Percentiles rank a stretch among this genome's conserved stretches.
Evolutionary conservation across 23 tunicate genomes (phyloP).

Genomic region (Ascidia mentula): DNA sequence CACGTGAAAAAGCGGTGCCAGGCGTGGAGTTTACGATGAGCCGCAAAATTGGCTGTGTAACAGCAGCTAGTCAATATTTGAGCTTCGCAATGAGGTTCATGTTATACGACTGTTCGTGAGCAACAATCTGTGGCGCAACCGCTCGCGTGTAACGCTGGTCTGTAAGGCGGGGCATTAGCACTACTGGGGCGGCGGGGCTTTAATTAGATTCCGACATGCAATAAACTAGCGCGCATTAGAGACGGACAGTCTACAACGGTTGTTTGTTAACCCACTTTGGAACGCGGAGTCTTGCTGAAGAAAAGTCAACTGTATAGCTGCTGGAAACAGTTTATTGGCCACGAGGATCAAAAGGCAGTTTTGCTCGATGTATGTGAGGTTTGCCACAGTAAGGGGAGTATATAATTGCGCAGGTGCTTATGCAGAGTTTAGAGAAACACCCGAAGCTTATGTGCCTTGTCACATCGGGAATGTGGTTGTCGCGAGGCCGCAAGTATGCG

Average conservation of each 20-base stretch:
- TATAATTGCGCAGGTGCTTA: not conserved
- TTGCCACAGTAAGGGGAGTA: too few species aligned
- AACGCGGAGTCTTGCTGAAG: not conserved
- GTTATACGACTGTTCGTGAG: not conserved
- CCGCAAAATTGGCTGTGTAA: too few species aligned
- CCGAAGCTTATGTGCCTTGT: too few species aligned
- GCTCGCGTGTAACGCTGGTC: not conserved
- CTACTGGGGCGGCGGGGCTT: constrained; percentile 6
- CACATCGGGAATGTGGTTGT: not conserved
- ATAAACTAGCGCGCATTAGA: not conserved
- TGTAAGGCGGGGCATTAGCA: not conserved
- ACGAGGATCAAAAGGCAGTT: not conserved
- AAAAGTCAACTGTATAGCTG: not conserved
- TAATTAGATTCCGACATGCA: not conserved
- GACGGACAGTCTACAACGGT: not conserved
- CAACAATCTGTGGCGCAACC: not conserved
- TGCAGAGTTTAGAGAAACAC: not conserved
- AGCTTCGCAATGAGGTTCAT: not conserved
- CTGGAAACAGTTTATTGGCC: not conserved
- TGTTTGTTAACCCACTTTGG: constrained; percentile 10
- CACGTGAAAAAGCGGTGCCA: not conserved
- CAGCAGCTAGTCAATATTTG: too few species aligned
- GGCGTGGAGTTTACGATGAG: too few species aligned
- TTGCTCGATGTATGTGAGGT: too few species aligned
- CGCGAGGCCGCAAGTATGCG: not conserved